Base-by-base conservation (phyloP, 2,888 invertebrate genomes). In the Imbricaverruca yamaguchii region DNA sequence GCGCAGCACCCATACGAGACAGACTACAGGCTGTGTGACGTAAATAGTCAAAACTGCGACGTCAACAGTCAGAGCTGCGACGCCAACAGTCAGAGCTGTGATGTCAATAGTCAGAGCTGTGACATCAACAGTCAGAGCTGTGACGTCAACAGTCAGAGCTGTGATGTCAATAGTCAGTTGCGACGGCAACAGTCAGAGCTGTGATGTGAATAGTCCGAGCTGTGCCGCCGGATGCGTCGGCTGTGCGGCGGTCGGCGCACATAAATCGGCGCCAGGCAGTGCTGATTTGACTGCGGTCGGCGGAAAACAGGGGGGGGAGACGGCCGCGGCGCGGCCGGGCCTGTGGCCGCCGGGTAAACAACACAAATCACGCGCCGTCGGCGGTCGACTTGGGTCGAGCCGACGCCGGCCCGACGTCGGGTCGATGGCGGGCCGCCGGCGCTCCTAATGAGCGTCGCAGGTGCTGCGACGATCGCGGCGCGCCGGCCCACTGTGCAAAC, bases 241-340 rank as follows among this genome's bases (percentile, higher is more conserved):
- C 25, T 25, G 25, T 12, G 61, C 23, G 25, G 25, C 4, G 25
- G 67, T 3, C 67, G 23, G 67, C 67, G 67, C 25, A n/a, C 25
- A 67, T 67, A 67, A 67, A 67, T 67, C n/a, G 13, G 61, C 13
- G n/a, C 67, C 9, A 23, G 11, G 25, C 67, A 25, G 67, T 2
- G 12, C 67, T 67, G 67, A 67, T 67, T 67, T 67, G 67, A 67
- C 67, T 67, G 67, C 25, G 61, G 67, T 39, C 67, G 23, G 67
- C 25, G 25, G 67, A 67, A n/a, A 67, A n/a, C 67, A n/a, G 25
- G 23, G 25, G 25, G 25, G n/a, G 25, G n/a, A 6, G 61, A 10
- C 67, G n/a, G 12, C 67, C 67, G 25, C 25, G 12, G n/a, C 10
- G 39, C 39, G 39, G 39, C 39, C 39, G 39, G 39, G 39, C 39